Evolutionary conservation across 1,140 invertebrate genomes (phyloP).

Genomic region (Mactra quadrangularis): DNA sequence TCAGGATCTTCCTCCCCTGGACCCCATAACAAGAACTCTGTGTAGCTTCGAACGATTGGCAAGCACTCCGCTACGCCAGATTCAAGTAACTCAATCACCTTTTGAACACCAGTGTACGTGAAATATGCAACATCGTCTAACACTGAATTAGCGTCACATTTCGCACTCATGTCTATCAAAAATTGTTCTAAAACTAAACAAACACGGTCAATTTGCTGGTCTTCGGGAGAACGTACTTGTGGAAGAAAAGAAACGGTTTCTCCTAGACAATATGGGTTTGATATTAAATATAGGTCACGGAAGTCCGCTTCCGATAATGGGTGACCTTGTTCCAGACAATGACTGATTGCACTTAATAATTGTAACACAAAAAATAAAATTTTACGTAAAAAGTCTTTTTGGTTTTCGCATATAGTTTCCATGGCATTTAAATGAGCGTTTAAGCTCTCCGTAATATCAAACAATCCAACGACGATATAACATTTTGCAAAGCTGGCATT

Average conservation of each 20-base stretch:
- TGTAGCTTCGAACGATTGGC: constrained; percentile 72
- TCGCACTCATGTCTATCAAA: constrained; percentile 67
- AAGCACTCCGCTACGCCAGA: constrained; percentile 71
- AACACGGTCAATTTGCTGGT: constrained; percentile 74
- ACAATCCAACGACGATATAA: constrained; percentile 71
- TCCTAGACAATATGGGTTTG: constrained; percentile 71
- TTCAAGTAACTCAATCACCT: constrained; percentile 72
- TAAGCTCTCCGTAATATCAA: constrained; percentile 76
- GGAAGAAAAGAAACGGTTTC: constrained; percentile 78
- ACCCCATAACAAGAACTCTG: constrained; percentile 79
- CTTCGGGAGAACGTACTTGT: constrained; percentile 71
- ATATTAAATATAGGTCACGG: constrained; percentile 75
- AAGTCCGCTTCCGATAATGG: constrained; percentile 75
- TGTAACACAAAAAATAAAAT: constrained; percentile 75
- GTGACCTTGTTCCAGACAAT: constrained; percentile 78
- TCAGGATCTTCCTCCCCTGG: constrained; percentile 65
- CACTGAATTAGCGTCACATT: constrained; percentile 63
- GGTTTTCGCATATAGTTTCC: constrained; percentile 71
- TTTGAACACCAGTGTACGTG: constrained; percentile 65
- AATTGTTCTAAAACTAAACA: constrained; percentile 76
- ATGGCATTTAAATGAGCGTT: constrained; percentile 70
- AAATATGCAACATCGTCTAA: constrained; percentile 61
- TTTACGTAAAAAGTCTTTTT: constrained; percentile 70
- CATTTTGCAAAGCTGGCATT: constrained; percentile 67
- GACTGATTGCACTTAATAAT: constrained; percentile 78